These are phyloP conservation scores for Heliconius ismenius DNA, from an alignment of 2,888 invertebrate genomes.

Conservation along the genomic window DNA sequence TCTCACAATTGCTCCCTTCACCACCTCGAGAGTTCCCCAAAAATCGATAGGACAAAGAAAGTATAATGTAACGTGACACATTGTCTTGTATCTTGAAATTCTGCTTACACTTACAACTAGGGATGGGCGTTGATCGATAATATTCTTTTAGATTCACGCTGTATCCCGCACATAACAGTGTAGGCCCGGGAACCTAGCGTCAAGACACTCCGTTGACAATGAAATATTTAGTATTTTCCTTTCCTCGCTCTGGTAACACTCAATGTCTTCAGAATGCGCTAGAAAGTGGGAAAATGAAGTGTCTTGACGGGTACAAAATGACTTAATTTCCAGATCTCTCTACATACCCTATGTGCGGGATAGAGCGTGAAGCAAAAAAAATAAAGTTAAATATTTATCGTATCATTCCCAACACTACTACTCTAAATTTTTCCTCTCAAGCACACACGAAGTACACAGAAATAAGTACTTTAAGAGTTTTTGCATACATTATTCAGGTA, in stretches of 20 bases:
- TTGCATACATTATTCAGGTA: conserved; percentile 20
- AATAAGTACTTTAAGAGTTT: conserved; percentile 4
- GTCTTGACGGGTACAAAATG: too few species aligned
- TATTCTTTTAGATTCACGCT: too few species aligned
- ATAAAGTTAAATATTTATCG: conserved; percentile 3
- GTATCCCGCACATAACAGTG: too few species aligned
- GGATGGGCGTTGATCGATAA: neutral
- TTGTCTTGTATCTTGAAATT: conserved; percentile 2
- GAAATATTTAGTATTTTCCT: too few species aligned
- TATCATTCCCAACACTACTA: neutral
- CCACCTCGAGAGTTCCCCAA: neutral
- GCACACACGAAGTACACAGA: neutral
- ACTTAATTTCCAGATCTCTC: too few species aligned
- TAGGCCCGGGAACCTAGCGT: too few species aligned
- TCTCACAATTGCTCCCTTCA: neutral
- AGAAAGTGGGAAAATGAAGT: too few species aligned
- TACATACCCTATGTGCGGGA: too few species aligned
- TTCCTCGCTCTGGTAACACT: too few species aligned
- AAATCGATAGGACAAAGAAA: neutral
- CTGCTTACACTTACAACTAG: neutral
- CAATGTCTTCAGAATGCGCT: too few species aligned
- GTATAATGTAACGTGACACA: conserved; percentile 18
- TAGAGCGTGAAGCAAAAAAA: too few species aligned
- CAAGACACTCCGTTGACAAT: too few species aligned
- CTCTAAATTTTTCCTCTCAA: neutral